Percentiles rank a stretch among this genome's conserved stretches.
Conservation (phyloP, 1,140 invertebrate species). For the Scaptomyza montana region DNA sequence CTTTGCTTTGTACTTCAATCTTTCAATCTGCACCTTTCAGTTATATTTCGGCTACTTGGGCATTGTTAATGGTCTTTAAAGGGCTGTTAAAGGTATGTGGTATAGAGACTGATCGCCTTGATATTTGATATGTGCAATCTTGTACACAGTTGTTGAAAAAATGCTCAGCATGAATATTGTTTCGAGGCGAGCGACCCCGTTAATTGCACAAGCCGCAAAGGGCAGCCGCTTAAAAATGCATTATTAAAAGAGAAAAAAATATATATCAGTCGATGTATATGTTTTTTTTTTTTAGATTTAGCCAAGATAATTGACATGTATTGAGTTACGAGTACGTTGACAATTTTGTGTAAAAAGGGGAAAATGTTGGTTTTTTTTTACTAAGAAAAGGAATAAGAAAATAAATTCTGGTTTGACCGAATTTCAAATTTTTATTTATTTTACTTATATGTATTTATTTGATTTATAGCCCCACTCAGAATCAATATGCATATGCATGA, state of each 20-base stretch:
- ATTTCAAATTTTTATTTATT: too few relatives aligned
- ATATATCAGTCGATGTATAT: conserved; percentile 10
- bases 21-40: conserved; percentile 54
- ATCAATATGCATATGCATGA: conserved; percentile 11
- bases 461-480: not conserved
- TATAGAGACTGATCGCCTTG: conserved; percentile 39
- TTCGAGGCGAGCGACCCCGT: conserved; percentile 34
- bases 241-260: conserved; percentile 26
- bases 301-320: conserved; percentile 43
- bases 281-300: conserved; percentile 22
- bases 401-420: too few relatives aligned
- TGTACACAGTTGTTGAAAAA: conserved; percentile 62
- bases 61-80: conserved; percentile 72
- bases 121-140: conserved; percentile 65
- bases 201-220: conserved; percentile 69
- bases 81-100: conserved; percentile 67
- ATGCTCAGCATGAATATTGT: conserved; percentile 56
- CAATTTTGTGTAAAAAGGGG: conserved; percentile 15
- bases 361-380: not conserved
- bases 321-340: conserved; percentile 35
- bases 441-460: not conserved
- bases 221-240: conserved; percentile 38
- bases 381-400: not conserved
- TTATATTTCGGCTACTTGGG: conserved; percentile 31
- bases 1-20: conserved; percentile 56